Percentiles rank a stretch among this genome's conserved stretches.
Evolutionary conservation across 1,140 invertebrate species (phyloP).

Genomic region (Caenorhabditis brenneri): DNA sequence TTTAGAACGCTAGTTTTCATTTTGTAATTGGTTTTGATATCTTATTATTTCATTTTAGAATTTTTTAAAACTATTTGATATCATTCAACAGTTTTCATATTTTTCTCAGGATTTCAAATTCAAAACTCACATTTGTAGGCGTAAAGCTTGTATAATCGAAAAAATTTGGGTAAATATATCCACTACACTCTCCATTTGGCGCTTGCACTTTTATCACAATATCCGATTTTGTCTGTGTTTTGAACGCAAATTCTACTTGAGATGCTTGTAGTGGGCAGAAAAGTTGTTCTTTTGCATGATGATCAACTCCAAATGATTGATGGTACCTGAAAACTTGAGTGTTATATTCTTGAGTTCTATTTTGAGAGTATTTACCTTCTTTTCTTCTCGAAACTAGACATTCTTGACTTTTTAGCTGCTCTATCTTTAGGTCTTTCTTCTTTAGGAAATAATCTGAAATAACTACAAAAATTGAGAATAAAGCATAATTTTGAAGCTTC

Average conservation of each 20-base stretch:
- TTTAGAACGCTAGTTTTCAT: no score
- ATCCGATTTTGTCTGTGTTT: background rate
- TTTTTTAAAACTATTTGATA: no score
- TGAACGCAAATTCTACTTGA: constrained; percentile 17
- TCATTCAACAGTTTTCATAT: no score
- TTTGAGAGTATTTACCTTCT: background rate
- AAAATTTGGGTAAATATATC: constrained; percentile 13
- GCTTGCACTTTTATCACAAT: background rate
- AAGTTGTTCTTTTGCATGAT: constrained; percentile 12
- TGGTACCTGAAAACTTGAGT: background rate
- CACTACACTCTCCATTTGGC: constrained; percentile 16
- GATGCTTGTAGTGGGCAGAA: constrained; percentile 26
- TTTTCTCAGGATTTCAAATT: background rate
- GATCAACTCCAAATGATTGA: constrained; percentile 2
- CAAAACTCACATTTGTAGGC: constrained; percentile 4
- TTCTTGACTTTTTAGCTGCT: background rate
- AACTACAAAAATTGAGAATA: background rate
- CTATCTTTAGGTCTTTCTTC: background rate
- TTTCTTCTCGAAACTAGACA: constrained; percentile 10
- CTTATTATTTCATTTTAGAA: no score
- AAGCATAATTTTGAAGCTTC: background rate
- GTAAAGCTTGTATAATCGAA: background rate
- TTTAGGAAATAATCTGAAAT: background rate
- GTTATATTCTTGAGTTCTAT: no score
- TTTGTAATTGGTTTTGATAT: background rate